phyloP scores from a whole-genome alignment of 2,797 vertebrate species.

The Aplochiton taeniatus region DNA sequence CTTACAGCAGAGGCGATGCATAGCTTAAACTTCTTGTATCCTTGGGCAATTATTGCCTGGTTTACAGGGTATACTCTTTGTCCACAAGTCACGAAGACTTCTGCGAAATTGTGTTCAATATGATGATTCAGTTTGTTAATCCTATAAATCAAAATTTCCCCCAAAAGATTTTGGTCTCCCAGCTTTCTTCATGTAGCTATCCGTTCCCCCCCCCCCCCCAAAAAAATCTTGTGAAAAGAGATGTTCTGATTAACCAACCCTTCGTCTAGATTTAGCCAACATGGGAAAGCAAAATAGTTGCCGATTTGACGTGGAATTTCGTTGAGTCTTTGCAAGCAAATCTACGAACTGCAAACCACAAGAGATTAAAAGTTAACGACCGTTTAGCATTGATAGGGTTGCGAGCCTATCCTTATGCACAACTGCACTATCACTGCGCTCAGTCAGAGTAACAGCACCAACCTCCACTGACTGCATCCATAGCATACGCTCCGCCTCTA shows the following conservation, averaged over 20 bases:
- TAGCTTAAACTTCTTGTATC: conserved; percentile 45
- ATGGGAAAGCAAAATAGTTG: too few species aligned
- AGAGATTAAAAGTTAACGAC: conserved; percentile 42
- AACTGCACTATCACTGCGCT: conserved; percentile 47
- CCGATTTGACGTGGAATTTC: too few species aligned
- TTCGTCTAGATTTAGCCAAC: too few species aligned
- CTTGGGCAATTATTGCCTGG: conserved; percentile 11
- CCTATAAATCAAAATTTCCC: conserved; percentile 28
- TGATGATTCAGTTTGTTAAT: conserved; percentile 22
- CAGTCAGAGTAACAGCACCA: conserved; percentile 46
- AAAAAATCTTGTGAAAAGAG: too few species aligned
- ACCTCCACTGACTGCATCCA: conserved; percentile 48
- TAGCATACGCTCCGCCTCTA: conserved; percentile 27
- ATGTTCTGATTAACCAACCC: too few species aligned
- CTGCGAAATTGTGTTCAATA: conserved; percentile 34
- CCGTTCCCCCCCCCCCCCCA: too few species aligned
- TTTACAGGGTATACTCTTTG: conserved; percentile 45
- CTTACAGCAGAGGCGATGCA: conserved; percentile 1
- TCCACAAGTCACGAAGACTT: conserved; percentile 47
- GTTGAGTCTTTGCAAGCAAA: not conserved
- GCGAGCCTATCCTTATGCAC: conserved; percentile 33
- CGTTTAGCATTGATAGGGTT: conserved; percentile 20
- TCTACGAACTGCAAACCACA: not conserved
- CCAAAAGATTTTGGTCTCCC: conserved; percentile 6
- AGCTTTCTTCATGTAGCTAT: conserved; percentile 3